Evolutionary conservation across 2,888 invertebrate genomes (phyloP), one percentile per base, ranked within the genome.

Genomic region (Eupithecia tripunctaria): DNA sequence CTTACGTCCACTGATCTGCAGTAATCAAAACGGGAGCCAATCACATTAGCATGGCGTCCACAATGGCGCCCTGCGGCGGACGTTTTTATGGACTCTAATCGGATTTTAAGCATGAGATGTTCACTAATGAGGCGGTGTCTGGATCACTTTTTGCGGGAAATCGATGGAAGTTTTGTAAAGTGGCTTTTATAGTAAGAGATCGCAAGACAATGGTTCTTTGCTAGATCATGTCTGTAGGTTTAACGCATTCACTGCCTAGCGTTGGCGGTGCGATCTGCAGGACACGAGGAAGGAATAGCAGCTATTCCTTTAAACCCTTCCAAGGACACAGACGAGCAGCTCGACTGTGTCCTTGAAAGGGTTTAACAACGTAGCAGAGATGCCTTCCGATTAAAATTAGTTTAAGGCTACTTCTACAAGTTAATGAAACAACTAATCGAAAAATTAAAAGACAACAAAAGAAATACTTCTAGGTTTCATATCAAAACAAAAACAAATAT

Each of bases 1-100:
- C 47, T 2, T n/a, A n/a, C 8, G 47, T n/a, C 18, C 47, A 47
- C 51, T 51, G 47, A 21, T 51, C 51, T 51, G 59, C 60, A 27
- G 60, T 60, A 60, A 60, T 74, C 65, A 70, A 71, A 62, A 47
- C 69, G 67, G 74, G 63, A 70, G 51, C 68, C 70, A 73, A 75
- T 75, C 70, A 70, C 68, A 76, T 76, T 73, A 73, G 59, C 73
- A 72, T 73, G 29, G 60, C 21, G 47, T 21, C 29, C 29, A 29
- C 56, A 56, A 56, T 12, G n/a, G 59, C 59, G 27, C 25, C n/a
- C 56, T 59, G 59, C 27, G 15, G 3, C 51, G 51, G 51, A 51
- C 51, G 51, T 51, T 51, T 51, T 51, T 21, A 51, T 51, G 56
- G 56, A 56, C 29, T 29, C 1, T 60, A 60, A 60, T 60, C 60